phyloP scores from a whole-genome alignment of 2,113 vertebrate genomes.

The Rynchops niger region DNA sequence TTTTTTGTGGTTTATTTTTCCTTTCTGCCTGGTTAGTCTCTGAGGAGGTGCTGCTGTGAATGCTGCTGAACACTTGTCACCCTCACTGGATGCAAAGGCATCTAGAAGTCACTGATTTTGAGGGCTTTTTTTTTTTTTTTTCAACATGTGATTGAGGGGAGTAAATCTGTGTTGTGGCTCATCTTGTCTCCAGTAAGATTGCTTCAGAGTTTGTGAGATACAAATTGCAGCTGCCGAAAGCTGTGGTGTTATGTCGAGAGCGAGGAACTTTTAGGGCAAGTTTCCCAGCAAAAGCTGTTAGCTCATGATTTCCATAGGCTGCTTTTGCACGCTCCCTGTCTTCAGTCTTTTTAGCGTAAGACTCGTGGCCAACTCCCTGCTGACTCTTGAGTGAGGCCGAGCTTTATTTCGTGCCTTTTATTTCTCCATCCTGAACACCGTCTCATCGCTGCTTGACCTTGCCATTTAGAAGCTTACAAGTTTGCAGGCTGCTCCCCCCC shows the following conservation, averaged over 20 bases:
- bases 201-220: neutral
- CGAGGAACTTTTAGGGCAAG: neutral
- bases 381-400: neutral
- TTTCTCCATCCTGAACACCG: neutral
- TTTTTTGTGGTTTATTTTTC: neutral
- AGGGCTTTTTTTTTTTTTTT: neutral
- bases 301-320: neutral
- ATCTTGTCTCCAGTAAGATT: neutral
- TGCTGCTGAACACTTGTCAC: neutral
- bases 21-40: neutral
- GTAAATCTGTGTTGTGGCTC: neutral
- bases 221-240: neutral
- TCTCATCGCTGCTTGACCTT: neutral
- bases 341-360: neutral
- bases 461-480: neutral
- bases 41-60: neutral
- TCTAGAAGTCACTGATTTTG: neutral
- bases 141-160: too few species aligned
- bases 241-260: neutral
- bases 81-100: neutral
- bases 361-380: neutral
- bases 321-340: neutral
- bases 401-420: neutral
- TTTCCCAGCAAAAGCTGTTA: slow-evolving; percentile 14
- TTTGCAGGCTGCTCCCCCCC: neutral